Percentiles rank a stretch among this genome's conserved stretches.
Evolutionary conservation across 2,888 invertebrate species (phyloP).

Genomic region (Rhingia campestris): DNA sequence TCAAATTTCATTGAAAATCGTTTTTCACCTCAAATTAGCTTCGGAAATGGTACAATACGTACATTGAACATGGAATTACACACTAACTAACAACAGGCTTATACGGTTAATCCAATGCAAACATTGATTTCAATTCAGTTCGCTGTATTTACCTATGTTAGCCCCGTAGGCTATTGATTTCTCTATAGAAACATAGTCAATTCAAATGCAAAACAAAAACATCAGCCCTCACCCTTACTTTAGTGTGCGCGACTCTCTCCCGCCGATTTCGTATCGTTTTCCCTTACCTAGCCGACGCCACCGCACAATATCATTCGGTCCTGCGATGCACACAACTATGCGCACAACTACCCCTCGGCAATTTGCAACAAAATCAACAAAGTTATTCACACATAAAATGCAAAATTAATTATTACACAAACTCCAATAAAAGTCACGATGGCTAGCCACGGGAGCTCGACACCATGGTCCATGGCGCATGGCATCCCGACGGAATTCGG

Average conservation of each 20-base stretch:
- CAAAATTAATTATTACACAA: slow-evolving; percentile 73
- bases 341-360: slow-evolving; percentile 56
- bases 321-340: neutral
- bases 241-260: neutral
- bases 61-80: slow-evolving; percentile 72
- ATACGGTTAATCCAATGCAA: slow-evolving; percentile 71
- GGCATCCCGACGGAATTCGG: slow-evolving; percentile 41
- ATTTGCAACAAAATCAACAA: slow-evolving; percentile 72
- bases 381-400: slow-evolving; percentile 73
- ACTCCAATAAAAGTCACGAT: slow-evolving; percentile 68
- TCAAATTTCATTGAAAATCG: slow-evolving; percentile 72
- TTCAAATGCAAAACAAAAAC: slow-evolving; percentile 20
- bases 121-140: slow-evolving; percentile 73
- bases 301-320: slow-evolving; percentile 7
- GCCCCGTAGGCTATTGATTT: slow-evolving; percentile 68
- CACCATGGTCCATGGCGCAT: slow-evolving; percentile 23
- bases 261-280: neutral
- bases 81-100: slow-evolving; percentile 72
- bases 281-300: neutral
- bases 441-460: slow-evolving; percentile 67
- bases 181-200: slow-evolving; percentile 11
- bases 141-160: slow-evolving; percentile 58
- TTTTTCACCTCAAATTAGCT: slow-evolving; percentile 74
- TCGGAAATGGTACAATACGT: slow-evolving; percentile 71
- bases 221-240: neutral